Evolutionary conservation across 2,888 invertebrate genomes (phyloP).

Genomic region (Acleris literana): DNA sequence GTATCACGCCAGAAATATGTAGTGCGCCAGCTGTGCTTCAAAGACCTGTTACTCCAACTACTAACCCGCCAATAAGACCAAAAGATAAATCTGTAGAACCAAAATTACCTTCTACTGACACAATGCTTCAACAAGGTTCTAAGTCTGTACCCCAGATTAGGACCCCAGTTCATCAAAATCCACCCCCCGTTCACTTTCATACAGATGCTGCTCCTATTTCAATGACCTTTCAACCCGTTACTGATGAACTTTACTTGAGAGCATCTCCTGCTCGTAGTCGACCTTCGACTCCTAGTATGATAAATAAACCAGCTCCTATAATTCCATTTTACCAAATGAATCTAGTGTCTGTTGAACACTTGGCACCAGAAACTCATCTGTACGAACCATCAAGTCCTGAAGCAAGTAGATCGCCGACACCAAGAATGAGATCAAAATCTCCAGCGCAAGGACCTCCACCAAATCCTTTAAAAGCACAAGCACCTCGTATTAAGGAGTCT

Average conservation of each 20-base stretch:
- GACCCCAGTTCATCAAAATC: slow-evolving; percentile 50
- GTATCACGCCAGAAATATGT: slow-evolving; percentile 81
- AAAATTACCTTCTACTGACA: slow-evolving; percentile 40
- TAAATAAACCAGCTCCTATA: slow-evolving; percentile 89
- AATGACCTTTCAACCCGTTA: slow-evolving; percentile 86
- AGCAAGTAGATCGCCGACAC: slow-evolving; percentile 86
- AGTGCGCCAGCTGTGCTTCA: slow-evolving; percentile 71
- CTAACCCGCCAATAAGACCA: slow-evolving; percentile 67
- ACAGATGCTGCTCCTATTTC: slow-evolving; percentile 80
- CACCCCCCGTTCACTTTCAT: slow-evolving; percentile 65
- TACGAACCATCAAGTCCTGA: slow-evolving; percentile 85
- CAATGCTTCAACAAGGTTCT: slow-evolving; percentile 42
- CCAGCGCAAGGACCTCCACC: slow-evolving; percentile 89
- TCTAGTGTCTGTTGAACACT: slow-evolving; percentile 87
- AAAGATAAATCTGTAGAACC: slow-evolving; percentile 65
- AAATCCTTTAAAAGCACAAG: slow-evolving; percentile 86
- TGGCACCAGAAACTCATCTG: slow-evolving; percentile 83
- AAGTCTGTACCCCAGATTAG: slow-evolving; percentile 48
- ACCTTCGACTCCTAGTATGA: slow-evolving; percentile 87
- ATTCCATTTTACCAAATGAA: slow-evolving; percentile 92
- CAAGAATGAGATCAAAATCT: slow-evolving; percentile 85
- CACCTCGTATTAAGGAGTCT: slow-evolving; percentile 84
- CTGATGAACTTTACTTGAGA: slow-evolving; percentile 79
- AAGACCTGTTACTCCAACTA: slow-evolving; percentile 68
- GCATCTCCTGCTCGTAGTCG: slow-evolving; percentile 82